Evolutionary conservation across 2,888 invertebrate genomes (phyloP), one percentile per base, ranked within the genome.

Genomic region (Digitonthophagus gazella): DNA sequence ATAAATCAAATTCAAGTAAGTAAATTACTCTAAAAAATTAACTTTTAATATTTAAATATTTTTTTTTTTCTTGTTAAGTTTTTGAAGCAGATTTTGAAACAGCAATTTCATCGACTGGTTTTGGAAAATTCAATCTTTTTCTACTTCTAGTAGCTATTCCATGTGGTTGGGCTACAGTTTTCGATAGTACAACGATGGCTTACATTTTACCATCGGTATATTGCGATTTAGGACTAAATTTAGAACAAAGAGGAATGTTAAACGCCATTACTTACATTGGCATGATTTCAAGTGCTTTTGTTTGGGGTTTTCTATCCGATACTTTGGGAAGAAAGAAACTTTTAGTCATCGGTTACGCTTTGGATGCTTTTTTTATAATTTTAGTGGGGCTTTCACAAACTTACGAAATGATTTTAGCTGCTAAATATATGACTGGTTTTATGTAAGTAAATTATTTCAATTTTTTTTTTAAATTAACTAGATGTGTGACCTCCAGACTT

Each of bases 261-360:
- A 89, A 90, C 71, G 90, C 90, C 0, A 86, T 89, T 70, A 90
- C 91, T 2, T 93, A 92, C 82, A 86, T 89, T 78, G 93, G 92
- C 16, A 93, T 93, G 91, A 89, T 91, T 73, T 84, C 87, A 0
- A 91, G 92, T 55, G 90, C 91, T 0, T 86, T 91, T 78, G 72
- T 91, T 2, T 93, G 93, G 93, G 93, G 93, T 0, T 92, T 89
- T 77, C 80, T 93, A 3, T 90, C 92, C 0, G 93, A 93, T 78
- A 90, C 90, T 0, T 84, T 90, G 69, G 93, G 92, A 6, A 85
- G 91, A 70, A 87, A 86, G 73, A 87, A 87, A 76, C 85, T 93
- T 67, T 84, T 93, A 74, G 83, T 90, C 20, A 85, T 86, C 77
- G 92, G 92, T 0, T 89, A 89, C 77, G 78, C 91, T 61, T 78